Base-by-base conservation (phyloP, 1,140 invertebrate genomes). In the Bombus breviceps region DNA sequence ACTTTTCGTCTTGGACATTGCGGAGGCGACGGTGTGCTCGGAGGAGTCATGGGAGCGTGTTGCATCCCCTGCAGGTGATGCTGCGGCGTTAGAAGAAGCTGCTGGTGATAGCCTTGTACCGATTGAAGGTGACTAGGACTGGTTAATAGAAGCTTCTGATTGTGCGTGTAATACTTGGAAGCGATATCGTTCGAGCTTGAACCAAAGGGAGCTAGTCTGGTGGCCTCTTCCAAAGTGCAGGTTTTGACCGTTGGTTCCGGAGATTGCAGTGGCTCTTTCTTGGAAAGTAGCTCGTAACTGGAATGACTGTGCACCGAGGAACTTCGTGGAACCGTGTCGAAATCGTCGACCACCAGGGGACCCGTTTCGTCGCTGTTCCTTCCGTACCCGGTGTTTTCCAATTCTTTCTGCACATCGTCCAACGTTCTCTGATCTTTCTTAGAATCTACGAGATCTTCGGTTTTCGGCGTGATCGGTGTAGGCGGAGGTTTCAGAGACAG, bases 1-100 rank as follows among this genome's bases (percentile, higher is more conserved):
- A 86, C 57, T 39, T 92, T 85, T 41, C 92, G 80, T 39, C 92
- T 87, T 4, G 92, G 91, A 77, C 93, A 94, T 68, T 95, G 94
- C 1, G 94, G 93, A 0, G 95, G 95, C 37, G 95, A 96, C 1
- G 95, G 95, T 1, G 95, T 96, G 15, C 95, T 95, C 13, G 95
- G 95, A 0, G 95, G 95, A 0, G 95, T 96, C 92, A 96, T 95
- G 0, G 95, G 95, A 0, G 94, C 92, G 79, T 93, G 90, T 12
- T 84, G 83, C 13, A 94, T 91, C 9, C 90, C 79, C 22, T 93
- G 93, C 25, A 94, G 71, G 47, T 93, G 92, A 71, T 93, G 93
- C 74, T 92, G 92, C 0, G 93, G 94, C 0, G 92, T 89, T n/a
- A 93, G 72, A 1, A 94, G 84, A 0, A 93, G 90, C 43, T 94